Base-by-base conservation (phyloP, 1,140 invertebrate genomes). In the Gryon sp. region DNA sequence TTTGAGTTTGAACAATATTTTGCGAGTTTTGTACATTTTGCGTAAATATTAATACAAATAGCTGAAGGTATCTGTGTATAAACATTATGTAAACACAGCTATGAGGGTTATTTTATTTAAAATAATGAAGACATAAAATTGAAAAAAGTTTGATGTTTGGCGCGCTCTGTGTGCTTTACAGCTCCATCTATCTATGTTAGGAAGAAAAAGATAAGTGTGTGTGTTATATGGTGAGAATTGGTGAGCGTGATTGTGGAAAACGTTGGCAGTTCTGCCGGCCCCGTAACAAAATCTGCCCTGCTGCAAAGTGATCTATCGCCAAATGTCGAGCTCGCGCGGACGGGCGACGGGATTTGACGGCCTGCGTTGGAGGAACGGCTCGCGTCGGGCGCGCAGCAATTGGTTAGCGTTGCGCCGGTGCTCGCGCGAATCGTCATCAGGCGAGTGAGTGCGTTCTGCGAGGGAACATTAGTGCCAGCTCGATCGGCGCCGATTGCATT, bases 241-340 rank as follows among this genome's bases (percentile, higher is more conserved):
- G 32, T 22, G 14, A 2, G 11, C 4, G n/a, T 34, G 32, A n/a
- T n/a, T 53, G 18, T 4, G 19, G 28, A 3, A 4, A 34, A 11
- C 6, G 68, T 84, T 85, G 83, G 81, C 70, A 78, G 34, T 43
- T 75, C 73, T 83, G 83, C 78, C 82, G 76, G 83, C 78, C 82
- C 72, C 79, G 79, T 82, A 81, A 79, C 77, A 78, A n/a, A 82
- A 80, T 76, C 60, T 75, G 60, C 75, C 69, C 79, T n/a, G n/a
- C n/a, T n/a, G n/a, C n/a, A 48, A 30, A 63, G 57, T 30, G 32
- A 68, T 57, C 45, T 28, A 72, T 70, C 66, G 68, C 34, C 68
- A 79, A 82, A 80, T 79, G 79, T 82, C 80, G 75, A 81, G 79
- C 77, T 79, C 80, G 80, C 80, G 81, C 76, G 82, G 75, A 76